Percentiles rank a stretch among this genome's conserved stretches.
phyloP scores from a whole-genome alignment of 2,888 invertebrate species.

The Melolontha melolontha region DNA sequence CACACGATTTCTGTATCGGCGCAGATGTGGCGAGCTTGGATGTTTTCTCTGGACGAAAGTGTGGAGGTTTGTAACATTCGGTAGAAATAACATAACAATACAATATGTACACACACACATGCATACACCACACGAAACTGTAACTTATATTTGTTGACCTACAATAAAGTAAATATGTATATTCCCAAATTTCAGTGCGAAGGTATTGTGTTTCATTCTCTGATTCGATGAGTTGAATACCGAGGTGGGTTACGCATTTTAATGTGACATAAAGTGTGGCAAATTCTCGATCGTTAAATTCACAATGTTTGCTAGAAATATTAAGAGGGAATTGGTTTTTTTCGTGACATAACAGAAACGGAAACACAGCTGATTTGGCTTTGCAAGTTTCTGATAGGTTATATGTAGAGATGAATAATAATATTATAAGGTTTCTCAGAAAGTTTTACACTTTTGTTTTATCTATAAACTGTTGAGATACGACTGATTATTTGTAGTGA shows the following conservation, averaged over 20 bases:
- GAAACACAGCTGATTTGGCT: too few species aligned
- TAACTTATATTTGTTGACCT: conserved; percentile 29
- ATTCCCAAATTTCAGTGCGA: too few species aligned
- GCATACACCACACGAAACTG: not conserved
- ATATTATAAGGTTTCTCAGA: too few species aligned
- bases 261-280: conserved; percentile 15
- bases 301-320: conserved; percentile 9
- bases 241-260: not conserved
- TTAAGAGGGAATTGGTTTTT: not conserved
- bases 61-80: not conserved
- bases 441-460: too few species aligned
- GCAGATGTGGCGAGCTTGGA: conserved; percentile 12
- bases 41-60: not conserved
- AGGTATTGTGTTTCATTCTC: too few species aligned
- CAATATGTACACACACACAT: too few species aligned
- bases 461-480: too few species aligned
- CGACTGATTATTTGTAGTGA: too few species aligned
- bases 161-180: conserved; percentile 24
- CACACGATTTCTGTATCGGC: conserved; percentile 26
- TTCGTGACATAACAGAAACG: not conserved
- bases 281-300: conserved; percentile 1
- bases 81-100: not conserved
- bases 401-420: too few species aligned
- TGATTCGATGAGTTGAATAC: not conserved
- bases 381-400: too few species aligned